Base-by-base conservation (phyloP, 2,888 invertebrate species). In the Drosophila yooni region DNA sequence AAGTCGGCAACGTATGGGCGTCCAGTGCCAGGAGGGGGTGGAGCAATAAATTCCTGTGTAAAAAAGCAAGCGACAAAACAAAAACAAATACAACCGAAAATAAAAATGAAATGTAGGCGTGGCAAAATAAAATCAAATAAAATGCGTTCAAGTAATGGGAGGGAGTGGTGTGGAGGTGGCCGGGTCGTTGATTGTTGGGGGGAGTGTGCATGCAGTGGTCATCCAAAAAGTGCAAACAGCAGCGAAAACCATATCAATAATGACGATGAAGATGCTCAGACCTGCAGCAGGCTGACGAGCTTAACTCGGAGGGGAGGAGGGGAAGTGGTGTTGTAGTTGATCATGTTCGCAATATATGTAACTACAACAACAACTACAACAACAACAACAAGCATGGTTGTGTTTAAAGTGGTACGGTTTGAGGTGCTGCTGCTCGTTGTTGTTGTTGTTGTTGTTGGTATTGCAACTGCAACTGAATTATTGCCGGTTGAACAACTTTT, bases 221-320 rank as follows among this genome's bases (percentile, higher is more conserved):
- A 43, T 60, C 56, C 63, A 70, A 73, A 80, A 83, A 72, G 69
- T 82, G 88, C 85, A 81, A 75, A 74, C 87, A 84, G 81, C 76
- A 80, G 84, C 82, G 81, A 74, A 79, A 84, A 74, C 71, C 79
- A 84, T 84, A 84, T 84, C 88, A 84, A 85, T 84, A 74, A 81
- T 85, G 76, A 74, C 76, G 73, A 77, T 79, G 82, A 79, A 79
- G 85, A 81, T 76, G 82, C 61, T 70, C 61, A 53, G 46, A 40
- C 59, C 33, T 25, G 36, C 46, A 46, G 60, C 36, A 13, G n/a
- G n/a, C 10, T 34, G n/a, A 7, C 46, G 46, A 25, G 15, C 25
- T 8, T 8, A 33, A 46, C 25, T 8, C 25, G 38, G 11, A 29
- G 5, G 33, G 13, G 4, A n/a, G 38, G 11, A 29, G 5, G 27